Evolutionary conservation across 2,888 invertebrate genomes (phyloP).

Genomic region (Brachynemurus nebulosus): DNA sequence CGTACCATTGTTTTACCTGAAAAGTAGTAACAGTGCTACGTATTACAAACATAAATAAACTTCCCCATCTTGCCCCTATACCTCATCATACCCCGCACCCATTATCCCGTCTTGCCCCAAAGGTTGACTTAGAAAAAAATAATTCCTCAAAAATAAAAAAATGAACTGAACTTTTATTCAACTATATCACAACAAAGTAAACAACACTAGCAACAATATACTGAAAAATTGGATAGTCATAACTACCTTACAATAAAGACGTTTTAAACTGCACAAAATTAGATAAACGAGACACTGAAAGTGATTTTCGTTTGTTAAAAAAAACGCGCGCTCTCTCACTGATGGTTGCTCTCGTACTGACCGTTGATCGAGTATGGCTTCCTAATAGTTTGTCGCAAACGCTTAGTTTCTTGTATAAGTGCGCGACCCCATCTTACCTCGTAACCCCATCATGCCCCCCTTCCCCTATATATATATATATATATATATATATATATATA

Average conservation of each 20-base stretch:
- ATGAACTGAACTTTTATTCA: neutral
- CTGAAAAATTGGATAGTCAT: neutral
- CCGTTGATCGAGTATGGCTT: too few species aligned
- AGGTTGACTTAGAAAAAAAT: neutral
- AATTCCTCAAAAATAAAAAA: neutral
- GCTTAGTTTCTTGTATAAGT: too few species aligned
- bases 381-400: too few species aligned
- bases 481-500: too few species aligned
- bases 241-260: slow-evolving; percentile 1
- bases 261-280: slow-evolving; percentile 1
- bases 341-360: neutral
- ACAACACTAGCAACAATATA: neutral
- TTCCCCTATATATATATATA: too few species aligned
- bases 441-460: too few species aligned
- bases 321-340: neutral
- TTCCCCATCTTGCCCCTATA: neutral
- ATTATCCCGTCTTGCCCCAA: neutral
- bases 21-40: too few species aligned
- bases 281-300: neutral
- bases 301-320: neutral
- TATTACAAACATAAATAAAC: too few species aligned
- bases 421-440: too few species aligned
- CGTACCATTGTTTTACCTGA: too few species aligned
- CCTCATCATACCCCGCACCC: neutral
- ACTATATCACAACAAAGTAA: neutral